These are phyloP conservation scores for Tolmerus cingulatus DNA, from an alignment of 2,888 invertebrate species.

Conservation along the genomic window DNA sequence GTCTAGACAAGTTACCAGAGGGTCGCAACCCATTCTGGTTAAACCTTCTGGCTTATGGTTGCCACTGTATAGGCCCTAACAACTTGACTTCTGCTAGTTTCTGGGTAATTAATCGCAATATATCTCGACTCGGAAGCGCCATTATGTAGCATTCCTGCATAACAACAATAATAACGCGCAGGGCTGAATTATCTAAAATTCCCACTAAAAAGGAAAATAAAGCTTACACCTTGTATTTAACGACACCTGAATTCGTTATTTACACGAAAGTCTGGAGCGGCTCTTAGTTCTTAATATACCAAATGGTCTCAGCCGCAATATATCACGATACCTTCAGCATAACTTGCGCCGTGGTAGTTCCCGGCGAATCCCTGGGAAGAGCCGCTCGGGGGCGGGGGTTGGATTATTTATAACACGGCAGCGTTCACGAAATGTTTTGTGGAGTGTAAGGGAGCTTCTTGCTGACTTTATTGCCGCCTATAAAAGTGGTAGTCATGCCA, in stretches of 20 bases:
- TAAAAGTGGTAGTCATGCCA: constrained; percentile 38
- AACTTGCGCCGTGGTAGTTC: constrained; percentile 10
- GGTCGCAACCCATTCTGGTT: neutral
- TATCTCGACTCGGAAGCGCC: constrained; percentile 1
- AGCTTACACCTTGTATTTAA: constrained; percentile 39
- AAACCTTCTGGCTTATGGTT: neutral
- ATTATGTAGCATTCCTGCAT: constrained; percentile 15
- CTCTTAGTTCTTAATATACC: constrained; percentile 37
- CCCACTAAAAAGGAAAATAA: constrained; percentile 33
- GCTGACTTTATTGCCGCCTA: constrained; percentile 38
- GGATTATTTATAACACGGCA: constrained; percentile 38
- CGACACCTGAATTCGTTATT: constrained; percentile 42
- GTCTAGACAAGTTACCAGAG: neutral
- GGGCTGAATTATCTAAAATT: constrained; percentile 32
- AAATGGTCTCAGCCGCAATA: constrained; percentile 38
- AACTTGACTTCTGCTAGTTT: constrained; percentile 7
- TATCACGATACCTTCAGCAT: constrained; percentile 38
- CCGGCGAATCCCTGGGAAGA: neutral
- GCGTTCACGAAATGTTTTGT: constrained; percentile 41
- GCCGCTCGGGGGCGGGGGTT: neutral
- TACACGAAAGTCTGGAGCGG: constrained; percentile 37
- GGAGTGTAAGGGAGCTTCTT: constrained; percentile 40
- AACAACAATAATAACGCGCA: constrained; percentile 22
- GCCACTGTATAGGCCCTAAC: neutral
- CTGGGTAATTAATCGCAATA: constrained; percentile 26